A percentile compares a stretch with the other conserved stretches of the same genome.
Conservation (phyloP, 2,113 vertebrate species). For the Delphinus delphis region DNA sequence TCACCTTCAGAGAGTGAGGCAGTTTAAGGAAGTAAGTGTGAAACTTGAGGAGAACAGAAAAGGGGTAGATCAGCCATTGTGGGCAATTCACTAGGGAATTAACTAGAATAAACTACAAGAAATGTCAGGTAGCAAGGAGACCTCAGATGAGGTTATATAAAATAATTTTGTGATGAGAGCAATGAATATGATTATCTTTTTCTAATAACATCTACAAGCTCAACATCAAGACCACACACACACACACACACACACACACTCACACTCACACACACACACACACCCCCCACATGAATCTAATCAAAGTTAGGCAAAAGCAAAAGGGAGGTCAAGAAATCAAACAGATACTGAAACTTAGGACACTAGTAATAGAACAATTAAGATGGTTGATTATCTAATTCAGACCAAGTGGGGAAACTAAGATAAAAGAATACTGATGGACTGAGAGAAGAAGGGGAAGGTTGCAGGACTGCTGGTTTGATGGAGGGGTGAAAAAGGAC, state of each 20-base stretch:
- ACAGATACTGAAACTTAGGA: too few relatives aligned
- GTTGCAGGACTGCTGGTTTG: neutral
- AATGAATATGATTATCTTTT: neutral
- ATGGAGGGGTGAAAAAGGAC: neutral
- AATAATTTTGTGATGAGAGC: neutral
- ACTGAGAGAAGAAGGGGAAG: neutral
- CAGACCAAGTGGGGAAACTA: neutral
- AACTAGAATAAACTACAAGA: neutral
- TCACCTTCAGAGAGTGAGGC: neutral
- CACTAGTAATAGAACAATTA: rapidly evolving
- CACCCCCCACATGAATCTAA: too few relatives aligned
- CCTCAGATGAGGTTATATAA: neutral
- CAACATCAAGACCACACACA: neutral
- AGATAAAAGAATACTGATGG: neutral
- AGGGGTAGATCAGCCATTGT: too few relatives aligned
- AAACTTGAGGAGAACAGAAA: neutral
- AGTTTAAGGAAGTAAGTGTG: neutral
- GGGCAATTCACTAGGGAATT: neutral
- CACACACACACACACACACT: neutral
- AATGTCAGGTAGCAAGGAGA: neutral
- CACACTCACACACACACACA: too few relatives aligned
- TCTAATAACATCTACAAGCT: neutral
- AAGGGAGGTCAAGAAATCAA: neutral
- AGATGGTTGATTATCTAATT: neutral
- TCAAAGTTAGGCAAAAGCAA: neutral